Percentiles rank a stretch among this genome's conserved stretches.
Evolutionary conservation across 2,113 vertebrate species (phyloP).

Genomic region (Aphyosemion australe): DNA sequence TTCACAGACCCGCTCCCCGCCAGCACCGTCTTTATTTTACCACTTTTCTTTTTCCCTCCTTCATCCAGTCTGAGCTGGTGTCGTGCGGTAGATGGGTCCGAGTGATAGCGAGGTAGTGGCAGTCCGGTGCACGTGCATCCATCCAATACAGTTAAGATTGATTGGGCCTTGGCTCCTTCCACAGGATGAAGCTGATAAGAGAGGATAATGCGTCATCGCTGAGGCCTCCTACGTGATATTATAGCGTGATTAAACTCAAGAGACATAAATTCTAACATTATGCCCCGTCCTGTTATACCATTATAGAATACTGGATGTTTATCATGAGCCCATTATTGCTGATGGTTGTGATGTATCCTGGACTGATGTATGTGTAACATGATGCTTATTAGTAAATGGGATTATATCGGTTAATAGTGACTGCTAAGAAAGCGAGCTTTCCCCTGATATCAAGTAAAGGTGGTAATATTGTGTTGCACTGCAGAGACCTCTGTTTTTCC

Average conservation of each 20-base stretch:
- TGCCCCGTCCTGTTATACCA: constrained; percentile 10
- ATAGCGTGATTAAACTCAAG: constrained; percentile 49
- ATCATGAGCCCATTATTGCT: constrained; percentile 44
- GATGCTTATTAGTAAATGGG: constrained; percentile 36
- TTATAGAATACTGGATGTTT: constrained; percentile 38
- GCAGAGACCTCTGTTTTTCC: constrained; percentile 1
- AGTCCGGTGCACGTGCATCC: constrained; percentile 33
- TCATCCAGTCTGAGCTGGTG: constrained; percentile 30
- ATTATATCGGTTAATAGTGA: constrained; percentile 50
- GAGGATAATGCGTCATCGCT: constrained; percentile 46
- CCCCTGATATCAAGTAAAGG: constrained; percentile 18
- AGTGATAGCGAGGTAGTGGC: constrained; percentile 57
- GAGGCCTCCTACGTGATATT: constrained; percentile 45
- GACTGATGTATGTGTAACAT: constrained; percentile 38
- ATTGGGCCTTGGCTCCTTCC: constrained; percentile 52
- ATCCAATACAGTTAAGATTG: constrained; percentile 63
- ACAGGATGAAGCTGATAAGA: constrained; percentile 56
- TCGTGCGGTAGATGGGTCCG: constrained; percentile 39
- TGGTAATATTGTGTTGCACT: constrained; percentile 16
- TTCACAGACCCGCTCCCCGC: constrained; percentile 8
- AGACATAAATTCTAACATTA: constrained; percentile 4
- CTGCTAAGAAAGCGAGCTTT: constrained; percentile 9
- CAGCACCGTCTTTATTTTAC: neutral
- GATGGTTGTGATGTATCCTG: constrained; percentile 24
- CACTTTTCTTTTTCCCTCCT: neutral